A percentile compares a stretch with the other conserved stretches of the same genome.
phyloP scores from a whole-genome alignment of 1,140 invertebrate species.

The Chionoecetes opilio region DNA sequence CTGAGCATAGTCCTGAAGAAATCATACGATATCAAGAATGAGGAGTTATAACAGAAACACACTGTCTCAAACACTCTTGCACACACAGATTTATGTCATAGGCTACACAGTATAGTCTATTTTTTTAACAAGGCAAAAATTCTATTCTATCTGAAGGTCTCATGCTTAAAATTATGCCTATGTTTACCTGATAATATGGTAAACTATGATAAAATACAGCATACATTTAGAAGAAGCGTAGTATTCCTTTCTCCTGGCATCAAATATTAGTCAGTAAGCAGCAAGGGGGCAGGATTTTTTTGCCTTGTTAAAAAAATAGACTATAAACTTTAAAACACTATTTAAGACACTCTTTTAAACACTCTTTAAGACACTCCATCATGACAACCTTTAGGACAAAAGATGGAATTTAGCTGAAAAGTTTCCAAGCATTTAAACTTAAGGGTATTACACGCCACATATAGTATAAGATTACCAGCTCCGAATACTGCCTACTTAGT shows the following conservation, averaged over 20 bases:
- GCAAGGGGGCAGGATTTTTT: too few relatives aligned
- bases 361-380: neutral
- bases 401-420: neutral
- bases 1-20: slow-evolving; percentile 78
- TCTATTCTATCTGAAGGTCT: too few relatives aligned
- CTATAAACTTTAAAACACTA: too few relatives aligned
- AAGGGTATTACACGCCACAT: neutral
- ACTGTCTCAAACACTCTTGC: neutral
- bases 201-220: too few relatives aligned
- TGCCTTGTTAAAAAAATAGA: too few relatives aligned
- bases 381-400: neutral
- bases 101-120: too few relatives aligned
- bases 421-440: neutral
- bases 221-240: too few relatives aligned
- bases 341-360: neutral
- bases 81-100: neutral
- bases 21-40: slow-evolving; percentile 55
- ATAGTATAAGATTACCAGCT: neutral
- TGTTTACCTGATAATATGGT: too few relatives aligned
- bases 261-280: too few relatives aligned
- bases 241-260: too few relatives aligned
- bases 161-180: too few relatives aligned
- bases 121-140: too few relatives aligned
- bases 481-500: neutral
- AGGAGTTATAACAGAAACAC: neutral